These are phyloP conservation scores for Eudorcas thomsonii DNA, from an alignment of 2,113 vertebrate species.

Conservation along the genomic window DNA sequence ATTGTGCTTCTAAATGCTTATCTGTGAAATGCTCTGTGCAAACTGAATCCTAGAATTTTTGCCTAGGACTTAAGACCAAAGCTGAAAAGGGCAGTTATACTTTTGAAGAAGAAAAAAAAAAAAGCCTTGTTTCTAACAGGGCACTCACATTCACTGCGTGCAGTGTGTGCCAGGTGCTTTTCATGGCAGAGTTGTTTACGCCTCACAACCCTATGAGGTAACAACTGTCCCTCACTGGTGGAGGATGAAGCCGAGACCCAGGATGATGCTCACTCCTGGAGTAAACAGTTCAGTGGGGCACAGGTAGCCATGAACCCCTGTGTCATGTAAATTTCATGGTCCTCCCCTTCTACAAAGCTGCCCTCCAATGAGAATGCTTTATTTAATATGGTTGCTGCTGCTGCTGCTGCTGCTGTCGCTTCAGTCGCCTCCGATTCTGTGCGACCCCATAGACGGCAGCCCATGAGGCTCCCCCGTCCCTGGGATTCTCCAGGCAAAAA, in stretches of 20 bases:
- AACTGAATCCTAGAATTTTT: background rate
- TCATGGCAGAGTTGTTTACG: background rate
- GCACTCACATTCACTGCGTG: background rate
- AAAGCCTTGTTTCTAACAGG: background rate
- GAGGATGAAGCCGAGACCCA: background rate
- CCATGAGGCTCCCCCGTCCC: too few relatives aligned
- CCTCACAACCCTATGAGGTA: background rate
- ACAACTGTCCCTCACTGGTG: background rate
- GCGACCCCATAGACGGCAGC: too few relatives aligned
- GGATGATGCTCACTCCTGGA: background rate
- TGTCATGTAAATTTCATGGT: background rate
- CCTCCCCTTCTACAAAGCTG: background rate
- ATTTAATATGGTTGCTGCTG: too few relatives aligned
- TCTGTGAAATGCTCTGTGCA: background rate
- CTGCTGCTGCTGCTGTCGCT: too few relatives aligned
- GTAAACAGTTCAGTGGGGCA: background rate
- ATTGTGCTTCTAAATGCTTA: background rate
- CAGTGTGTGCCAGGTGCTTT: background rate
- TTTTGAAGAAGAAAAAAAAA: background rate
- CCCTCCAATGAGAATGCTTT: background rate
- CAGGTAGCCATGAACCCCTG: background rate
- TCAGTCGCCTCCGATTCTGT: too few relatives aligned
- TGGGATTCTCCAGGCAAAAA: too few relatives aligned
- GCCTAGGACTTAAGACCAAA: background rate
- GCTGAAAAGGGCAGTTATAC: background rate